These are phyloP conservation scores for Heterotilapia buettikoferi DNA, from an alignment of 2,113 vertebrate species.

Conservation along the genomic window DNA sequence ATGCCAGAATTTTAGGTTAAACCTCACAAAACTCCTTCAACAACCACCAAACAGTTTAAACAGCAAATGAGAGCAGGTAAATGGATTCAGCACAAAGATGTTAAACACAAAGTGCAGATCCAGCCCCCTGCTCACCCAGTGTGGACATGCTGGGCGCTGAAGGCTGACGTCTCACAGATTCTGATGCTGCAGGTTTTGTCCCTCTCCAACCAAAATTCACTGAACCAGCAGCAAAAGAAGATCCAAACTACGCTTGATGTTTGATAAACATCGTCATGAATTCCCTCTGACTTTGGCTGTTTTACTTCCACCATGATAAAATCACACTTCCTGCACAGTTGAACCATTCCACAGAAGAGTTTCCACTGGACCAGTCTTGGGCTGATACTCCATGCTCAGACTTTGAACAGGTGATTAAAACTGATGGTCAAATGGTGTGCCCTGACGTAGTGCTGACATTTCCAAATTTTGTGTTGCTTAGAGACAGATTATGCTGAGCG, in stretches of 20 bases:
- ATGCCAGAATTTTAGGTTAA: no score
- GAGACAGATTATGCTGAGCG: background rate
- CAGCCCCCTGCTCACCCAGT: no score
- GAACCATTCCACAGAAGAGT: background rate
- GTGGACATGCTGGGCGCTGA: background rate
- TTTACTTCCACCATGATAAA: background rate
- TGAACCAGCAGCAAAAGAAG: background rate
- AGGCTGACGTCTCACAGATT: background rate
- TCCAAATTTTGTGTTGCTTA: background rate
- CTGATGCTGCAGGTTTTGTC: background rate
- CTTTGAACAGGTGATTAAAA: background rate
- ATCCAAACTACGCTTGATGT: background rate
- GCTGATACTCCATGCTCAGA: background rate
- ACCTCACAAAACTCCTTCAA: no score
- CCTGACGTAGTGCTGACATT: accelerated
- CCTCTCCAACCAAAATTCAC: no score
- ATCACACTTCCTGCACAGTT: background rate
- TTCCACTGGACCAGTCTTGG: background rate
- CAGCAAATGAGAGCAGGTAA: no score
- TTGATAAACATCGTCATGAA: background rate
- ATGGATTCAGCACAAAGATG: no score
- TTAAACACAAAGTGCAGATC: no score
- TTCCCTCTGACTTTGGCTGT: background rate
- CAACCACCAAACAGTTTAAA: no score
- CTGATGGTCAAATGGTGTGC: background rate